A percentile compares a stretch with the other conserved stretches of the same genome.
phyloP scores from a whole-genome alignment of 2,113 vertebrate genomes.

The Ellobius talpinus region DNA sequence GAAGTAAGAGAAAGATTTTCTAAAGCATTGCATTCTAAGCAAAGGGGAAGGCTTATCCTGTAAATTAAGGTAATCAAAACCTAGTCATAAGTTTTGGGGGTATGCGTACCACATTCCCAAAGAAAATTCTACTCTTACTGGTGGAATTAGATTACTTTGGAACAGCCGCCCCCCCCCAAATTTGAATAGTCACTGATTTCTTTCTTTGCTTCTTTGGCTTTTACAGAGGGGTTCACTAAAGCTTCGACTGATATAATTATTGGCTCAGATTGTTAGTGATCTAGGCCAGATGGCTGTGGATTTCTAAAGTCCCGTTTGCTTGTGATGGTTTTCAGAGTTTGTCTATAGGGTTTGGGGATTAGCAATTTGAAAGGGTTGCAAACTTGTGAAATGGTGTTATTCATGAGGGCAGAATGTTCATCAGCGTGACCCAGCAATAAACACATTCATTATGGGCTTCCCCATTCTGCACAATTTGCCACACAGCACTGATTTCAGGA shows the following conservation, averaged over 20 bases:
- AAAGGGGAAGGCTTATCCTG: slow-evolving; percentile 72
- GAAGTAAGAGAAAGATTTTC: not conserved
- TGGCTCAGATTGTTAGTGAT: slow-evolving; percentile 90
- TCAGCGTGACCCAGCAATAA: slow-evolving; percentile 93
- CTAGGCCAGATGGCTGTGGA: slow-evolving; percentile 92
- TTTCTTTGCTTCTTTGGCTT: slow-evolving; percentile 89
- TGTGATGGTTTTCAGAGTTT: slow-evolving; percentile 89
- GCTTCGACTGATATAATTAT: slow-evolving; percentile 92
- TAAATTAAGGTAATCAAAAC: slow-evolving; percentile 78
- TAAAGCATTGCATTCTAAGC: slow-evolving; percentile 52
- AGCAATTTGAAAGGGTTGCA: slow-evolving; percentile 89
- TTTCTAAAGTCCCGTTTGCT: slow-evolving; percentile 90
- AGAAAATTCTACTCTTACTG: slow-evolving; percentile 84
- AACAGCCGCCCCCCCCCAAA: slow-evolving; percentile 82
- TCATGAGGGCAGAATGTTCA: slow-evolving; percentile 92
- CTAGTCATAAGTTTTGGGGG: slow-evolving; percentile 61
- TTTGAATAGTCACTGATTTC: slow-evolving; percentile 87
- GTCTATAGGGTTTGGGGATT: slow-evolving; percentile 88
- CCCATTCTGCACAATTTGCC: slow-evolving; percentile 93
- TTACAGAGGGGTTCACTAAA: slow-evolving; percentile 85
- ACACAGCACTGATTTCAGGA: slow-evolving; percentile 90
- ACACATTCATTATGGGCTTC: slow-evolving; percentile 94
- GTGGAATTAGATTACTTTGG: slow-evolving; percentile 89
- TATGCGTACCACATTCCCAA: slow-evolving; percentile 78
- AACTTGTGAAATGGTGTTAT: slow-evolving; percentile 93